These are phyloP conservation scores for Falco biarmicus DNA, from an alignment of 2,797 vertebrate genomes.

Conservation along the genomic window DNA sequence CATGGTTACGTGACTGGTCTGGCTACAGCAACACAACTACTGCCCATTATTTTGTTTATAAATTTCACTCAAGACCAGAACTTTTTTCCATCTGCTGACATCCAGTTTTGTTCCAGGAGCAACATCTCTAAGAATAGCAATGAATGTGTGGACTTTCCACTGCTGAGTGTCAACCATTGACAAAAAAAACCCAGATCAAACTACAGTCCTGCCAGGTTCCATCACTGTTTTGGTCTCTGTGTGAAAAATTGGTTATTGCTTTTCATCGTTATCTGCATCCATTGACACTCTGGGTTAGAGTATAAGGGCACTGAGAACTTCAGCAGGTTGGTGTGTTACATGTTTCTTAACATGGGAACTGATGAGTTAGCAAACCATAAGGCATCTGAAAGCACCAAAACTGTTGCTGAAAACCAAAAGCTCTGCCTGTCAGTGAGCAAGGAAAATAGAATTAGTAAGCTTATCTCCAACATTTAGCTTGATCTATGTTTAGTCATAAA, in stretches of 20 bases:
- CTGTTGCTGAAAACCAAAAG: neutral
- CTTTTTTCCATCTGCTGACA: neutral
- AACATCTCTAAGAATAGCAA: neutral
- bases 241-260: neutral
- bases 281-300: neutral
- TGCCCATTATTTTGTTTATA: neutral
- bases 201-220: neutral
- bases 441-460: neutral
- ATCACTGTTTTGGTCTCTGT: neutral
- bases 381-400: neutral
- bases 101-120: neutral
- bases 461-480: neutral
- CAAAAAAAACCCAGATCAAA: fast-evolving
- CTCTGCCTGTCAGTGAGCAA: neutral
- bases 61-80: neutral
- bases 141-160: neutral
- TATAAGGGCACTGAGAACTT: neutral
- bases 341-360: neutral
- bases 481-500: neutral
- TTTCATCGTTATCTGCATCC: neutral
- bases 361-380: neutral
- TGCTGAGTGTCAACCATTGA: neutral
- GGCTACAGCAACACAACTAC: neutral
- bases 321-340: neutral
- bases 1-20: neutral